Conservation (phyloP, 2,113 vertebrate species). For the Setophaga petechia region DNA sequence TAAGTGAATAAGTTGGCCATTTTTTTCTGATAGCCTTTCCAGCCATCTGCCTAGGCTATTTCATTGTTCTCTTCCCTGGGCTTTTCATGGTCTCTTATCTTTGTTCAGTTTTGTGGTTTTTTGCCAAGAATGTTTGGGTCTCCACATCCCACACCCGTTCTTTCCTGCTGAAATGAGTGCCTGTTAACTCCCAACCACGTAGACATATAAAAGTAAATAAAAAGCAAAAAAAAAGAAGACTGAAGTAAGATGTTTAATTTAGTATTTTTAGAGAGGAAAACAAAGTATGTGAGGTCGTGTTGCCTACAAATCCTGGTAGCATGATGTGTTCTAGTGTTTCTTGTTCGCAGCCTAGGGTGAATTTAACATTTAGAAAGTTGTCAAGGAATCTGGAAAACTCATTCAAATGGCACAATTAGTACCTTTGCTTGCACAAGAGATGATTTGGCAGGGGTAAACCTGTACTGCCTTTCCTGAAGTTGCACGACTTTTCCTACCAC, state of each 20-base stretch:
- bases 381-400: constrained; percentile 26
- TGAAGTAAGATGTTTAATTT: neutral
- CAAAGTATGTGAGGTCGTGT: neutral
- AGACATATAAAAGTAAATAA: neutral
- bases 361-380: constrained; percentile 5
- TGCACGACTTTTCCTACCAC: neutral
- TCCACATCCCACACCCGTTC: neutral
- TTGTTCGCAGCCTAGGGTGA: neutral
- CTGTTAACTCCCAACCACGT: neutral
- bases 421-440: neutral
- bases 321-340: neutral
- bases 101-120: neutral
- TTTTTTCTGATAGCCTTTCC: neutral
- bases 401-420: constrained; percentile 23
- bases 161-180: neutral
- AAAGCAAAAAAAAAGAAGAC: neutral
- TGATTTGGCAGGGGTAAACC: neutral
- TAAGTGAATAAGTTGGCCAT: neutral
- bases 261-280: neutral
- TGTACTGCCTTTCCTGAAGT: neutral
- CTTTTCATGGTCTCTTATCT: neutral
- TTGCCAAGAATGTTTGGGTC: neutral
- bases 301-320: neutral
- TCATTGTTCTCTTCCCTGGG: neutral
- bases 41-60: neutral